Conservation (phyloP, 2,797 vertebrate genomes). For the Crenichthys baileyi region DNA sequence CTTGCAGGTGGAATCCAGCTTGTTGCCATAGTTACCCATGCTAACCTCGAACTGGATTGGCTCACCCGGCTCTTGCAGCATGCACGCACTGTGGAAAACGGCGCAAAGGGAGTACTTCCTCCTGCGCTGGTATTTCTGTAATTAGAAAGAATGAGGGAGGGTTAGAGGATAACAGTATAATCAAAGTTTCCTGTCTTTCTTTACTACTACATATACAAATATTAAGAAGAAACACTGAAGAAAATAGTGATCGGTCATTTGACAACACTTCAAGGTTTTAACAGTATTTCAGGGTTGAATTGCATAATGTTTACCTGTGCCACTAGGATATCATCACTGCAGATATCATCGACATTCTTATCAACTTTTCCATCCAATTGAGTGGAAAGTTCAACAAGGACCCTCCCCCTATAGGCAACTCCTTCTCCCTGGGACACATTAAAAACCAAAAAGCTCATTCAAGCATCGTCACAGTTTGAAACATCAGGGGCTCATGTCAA, state of each 20-base stretch:
- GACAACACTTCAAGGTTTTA: background rate
- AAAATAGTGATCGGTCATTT: background rate
- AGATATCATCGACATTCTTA: constrained; percentile 87
- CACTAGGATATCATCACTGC: constrained; percentile 90
- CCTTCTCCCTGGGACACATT: constrained; percentile 88
- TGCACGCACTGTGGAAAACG: constrained; percentile 92
- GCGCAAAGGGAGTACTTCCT: constrained; percentile 92
- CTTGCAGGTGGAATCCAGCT: constrained; percentile 93
- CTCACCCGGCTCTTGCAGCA: constrained; percentile 94
- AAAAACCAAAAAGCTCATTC: constrained; percentile 17
- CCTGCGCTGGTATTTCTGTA: constrained; percentile 93
- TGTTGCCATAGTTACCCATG: constrained; percentile 99
- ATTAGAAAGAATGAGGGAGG: constrained; percentile 12
- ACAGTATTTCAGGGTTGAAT: background rate
- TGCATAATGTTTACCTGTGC: constrained; percentile 84
- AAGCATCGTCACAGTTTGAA: background rate
- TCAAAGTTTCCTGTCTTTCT: background rate
- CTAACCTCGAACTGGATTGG: constrained; percentile 98
- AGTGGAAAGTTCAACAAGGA: constrained; percentile 91
- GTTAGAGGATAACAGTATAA: constrained; percentile 12
- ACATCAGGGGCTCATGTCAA: background rate
- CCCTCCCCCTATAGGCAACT: constrained; percentile 93
- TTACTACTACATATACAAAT: background rate
- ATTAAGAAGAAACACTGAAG: background rate
- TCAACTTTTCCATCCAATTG: constrained; percentile 86